A percentile compares a stretch with the other conserved stretches of the same genome.
phyloP scores from a whole-genome alignment of 2,888 invertebrate species.

The Thysanoteuthis rhombus region DNA sequence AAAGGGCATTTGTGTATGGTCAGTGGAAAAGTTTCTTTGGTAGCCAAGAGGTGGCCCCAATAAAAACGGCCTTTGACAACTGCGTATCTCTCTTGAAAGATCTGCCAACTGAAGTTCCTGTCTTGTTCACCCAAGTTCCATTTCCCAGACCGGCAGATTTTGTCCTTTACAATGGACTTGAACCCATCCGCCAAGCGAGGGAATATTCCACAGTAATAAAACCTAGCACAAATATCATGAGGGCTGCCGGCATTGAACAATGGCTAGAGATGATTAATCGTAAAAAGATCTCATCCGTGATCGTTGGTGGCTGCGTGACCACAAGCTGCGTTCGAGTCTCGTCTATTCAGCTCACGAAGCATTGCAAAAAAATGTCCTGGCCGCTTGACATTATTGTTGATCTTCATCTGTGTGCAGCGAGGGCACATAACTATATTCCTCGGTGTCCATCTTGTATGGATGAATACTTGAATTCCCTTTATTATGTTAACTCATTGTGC shows the following conservation, averaged over 20 bases:
- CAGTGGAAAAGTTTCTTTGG: constrained; percentile 1
- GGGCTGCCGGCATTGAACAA: not conserved
- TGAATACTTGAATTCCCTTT: not conserved
- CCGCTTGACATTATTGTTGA: not conserved
- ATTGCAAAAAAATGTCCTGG: not conserved
- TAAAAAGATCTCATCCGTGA: not conserved
- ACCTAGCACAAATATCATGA: not conserved
- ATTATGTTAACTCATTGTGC: not conserved
- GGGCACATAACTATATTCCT: not conserved
- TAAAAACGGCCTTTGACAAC: not conserved
- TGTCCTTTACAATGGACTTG: not conserved
- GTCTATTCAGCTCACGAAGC: not conserved
- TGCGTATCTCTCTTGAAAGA: not conserved
- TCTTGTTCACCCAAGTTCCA: not conserved
- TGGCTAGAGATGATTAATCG: not conserved
- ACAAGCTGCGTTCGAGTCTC: not conserved
- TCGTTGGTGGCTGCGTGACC: constrained; percentile 18
- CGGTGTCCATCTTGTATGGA: constrained; percentile 15
- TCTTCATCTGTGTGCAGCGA: not conserved
- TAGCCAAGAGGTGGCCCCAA: not conserved
- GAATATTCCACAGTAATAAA: not conserved
- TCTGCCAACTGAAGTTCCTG: not conserved
- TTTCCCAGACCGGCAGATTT: not conserved
- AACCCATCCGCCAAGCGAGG: not conserved
- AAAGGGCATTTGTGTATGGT: not conserved